A percentile compares a stretch with the other conserved stretches of the same genome.
Evolutionary conservation across 2,797 vertebrate species (phyloP).

Genomic region (Spatula clypeata): DNA sequence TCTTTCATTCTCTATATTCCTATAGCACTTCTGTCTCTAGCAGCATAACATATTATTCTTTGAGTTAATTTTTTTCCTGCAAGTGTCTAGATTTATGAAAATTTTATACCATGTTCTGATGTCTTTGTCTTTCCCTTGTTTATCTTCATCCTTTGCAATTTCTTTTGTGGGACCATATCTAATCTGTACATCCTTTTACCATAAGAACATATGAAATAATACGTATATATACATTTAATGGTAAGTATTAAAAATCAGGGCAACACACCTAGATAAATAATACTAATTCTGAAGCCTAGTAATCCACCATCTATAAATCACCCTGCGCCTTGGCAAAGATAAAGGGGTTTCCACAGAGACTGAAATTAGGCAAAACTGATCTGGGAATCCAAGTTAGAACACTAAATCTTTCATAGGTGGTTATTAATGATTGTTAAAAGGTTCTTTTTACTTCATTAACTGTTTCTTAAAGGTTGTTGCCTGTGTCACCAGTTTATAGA

Average conservation of each 20-base stretch:
- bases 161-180: background rate
- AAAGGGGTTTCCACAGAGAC: background rate
- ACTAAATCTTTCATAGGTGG: background rate
- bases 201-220: background rate
- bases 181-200: background rate
- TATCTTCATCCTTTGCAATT: background rate
- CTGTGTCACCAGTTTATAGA: background rate
- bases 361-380: background rate
- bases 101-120: background rate
- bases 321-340: background rate
- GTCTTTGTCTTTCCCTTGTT: slow-evolving; percentile 24
- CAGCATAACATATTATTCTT: background rate
- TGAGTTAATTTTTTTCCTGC: background rate
- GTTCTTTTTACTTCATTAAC: background rate
- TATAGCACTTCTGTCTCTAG: background rate
- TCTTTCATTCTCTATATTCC: background rate
- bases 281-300: background rate
- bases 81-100: slow-evolving; percentile 32
- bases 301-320: background rate
- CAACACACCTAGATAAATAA: slow-evolving; percentile 25
- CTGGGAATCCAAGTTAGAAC: background rate
- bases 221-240: background rate
- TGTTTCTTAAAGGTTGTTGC: background rate
- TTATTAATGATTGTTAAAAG: background rate
- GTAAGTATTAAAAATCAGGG: background rate